Evolutionary conservation across 2,888 invertebrate species (phyloP), one percentile per base, ranked within the genome.

Genomic region (Chrysotoxum bicinctum): DNA sequence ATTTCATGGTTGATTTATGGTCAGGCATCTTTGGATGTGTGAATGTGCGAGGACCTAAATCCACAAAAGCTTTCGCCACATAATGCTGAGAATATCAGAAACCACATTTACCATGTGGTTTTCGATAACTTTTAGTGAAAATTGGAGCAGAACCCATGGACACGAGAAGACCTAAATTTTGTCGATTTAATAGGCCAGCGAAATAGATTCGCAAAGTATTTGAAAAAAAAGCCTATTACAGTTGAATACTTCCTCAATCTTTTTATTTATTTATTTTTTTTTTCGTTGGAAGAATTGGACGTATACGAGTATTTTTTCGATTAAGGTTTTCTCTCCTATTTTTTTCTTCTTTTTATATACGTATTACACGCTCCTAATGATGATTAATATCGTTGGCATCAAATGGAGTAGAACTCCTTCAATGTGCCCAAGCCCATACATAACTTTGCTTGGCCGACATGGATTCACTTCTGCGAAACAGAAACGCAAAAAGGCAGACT

Each of bases 1-100:
- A 85, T 85, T 85, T 85, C 84, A 85, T 85, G 84, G 75, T 85
- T 85, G 84, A 85, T 85, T 85, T 85, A 85, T 85, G 80, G 68
- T 68, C 75, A 45, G 68, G 72, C 76, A 75, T 79, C 70, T 80
- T 64, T 48, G 30, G 52, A 72, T 80, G 79, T 84, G 84, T 32
- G 80, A 80, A 84, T 75, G 76, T 80, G 12, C 10, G 80, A 76
- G 84, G 68, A 85, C 84, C 84, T 72, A 68, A 85, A 85, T 85
- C 84, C 72, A 83, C 78, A 78, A 52, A 70, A 72, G 69, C 77
- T 83, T 73, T 66, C 78, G 64, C 73, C 68, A 78, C 66, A 72
- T 82, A 73, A 78, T 77, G 82, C 76, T 70, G 48, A 70, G 58
- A 37, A 69, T 70, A 77, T 81, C 66, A 77, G 66, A 66, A 66